Evolutionary conservation across 2,113 vertebrate genomes (phyloP), one percentile per base, ranked within the genome.

Genomic region (Gulo gulo): DNA sequence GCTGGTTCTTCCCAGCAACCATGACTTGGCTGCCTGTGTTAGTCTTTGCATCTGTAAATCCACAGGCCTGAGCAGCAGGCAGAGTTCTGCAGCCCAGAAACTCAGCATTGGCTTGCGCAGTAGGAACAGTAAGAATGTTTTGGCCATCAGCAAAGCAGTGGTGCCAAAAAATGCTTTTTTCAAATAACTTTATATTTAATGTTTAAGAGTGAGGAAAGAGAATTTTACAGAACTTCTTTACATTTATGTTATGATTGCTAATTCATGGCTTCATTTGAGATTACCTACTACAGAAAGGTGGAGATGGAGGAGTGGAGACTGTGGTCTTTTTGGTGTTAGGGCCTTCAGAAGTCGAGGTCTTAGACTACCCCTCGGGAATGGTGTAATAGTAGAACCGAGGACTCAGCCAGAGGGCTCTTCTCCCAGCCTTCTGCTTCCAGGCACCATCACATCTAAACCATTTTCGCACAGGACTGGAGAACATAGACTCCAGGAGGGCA

Each of bases 151-250:
- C n/a, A 59, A 89, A 87, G 29, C 10, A 50, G 9, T 47, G 18
- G 42, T 15, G 80, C n/a, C 26, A 45, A 93, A 87, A 59, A 74
- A 39, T 80, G 31, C 21, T 95, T 96, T 47, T 47, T 80, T 39
- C 55, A 86, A 84, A 39, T 86, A 88, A 88, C 23, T 79, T 78
- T 26, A 69, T 86, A 86, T 94, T 89, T 88, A 84, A 74, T 92
- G 69, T 91, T 91, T n/a, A 94, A 67, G 52, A 87, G 91, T 20
- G 50, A 96, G 12, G 21, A 85, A 95, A 88, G 79, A 88, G 39
- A 94, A 63, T 63, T 74, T 81, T 91, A 45, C 73, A 42, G 47
- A 96, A 61, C 7, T 42, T 95, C 86, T 94, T 94, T 91, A 50
- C 34, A 65, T 31, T 80, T 34, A 83, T 82, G 73, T 94, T 83